Conservation (phyloP, 2,797 vertebrate genomes). For the Xenops minutus region DNA sequence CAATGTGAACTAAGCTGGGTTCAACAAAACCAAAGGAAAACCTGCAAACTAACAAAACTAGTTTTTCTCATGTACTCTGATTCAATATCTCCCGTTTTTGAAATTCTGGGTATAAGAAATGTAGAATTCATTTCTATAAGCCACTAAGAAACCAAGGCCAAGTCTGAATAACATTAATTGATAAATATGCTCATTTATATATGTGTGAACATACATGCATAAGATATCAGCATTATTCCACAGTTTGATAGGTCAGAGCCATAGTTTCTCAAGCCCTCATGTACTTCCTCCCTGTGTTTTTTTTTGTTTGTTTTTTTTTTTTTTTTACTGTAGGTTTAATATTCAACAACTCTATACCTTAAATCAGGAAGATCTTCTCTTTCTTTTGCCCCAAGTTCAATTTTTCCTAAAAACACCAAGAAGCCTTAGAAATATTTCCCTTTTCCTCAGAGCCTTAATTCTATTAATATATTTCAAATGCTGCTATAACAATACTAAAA, state of each 20-base stretch:
- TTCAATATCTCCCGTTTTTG: neutral
- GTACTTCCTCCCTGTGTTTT: neutral
- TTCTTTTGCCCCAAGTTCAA: neutral
- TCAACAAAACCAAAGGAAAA: constrained; percentile 11
- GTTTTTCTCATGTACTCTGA: neutral
- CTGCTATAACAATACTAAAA: neutral
- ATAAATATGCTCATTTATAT: neutral
- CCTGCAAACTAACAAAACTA: neutral
- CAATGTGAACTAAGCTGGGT: neutral
- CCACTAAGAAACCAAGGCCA: neutral
- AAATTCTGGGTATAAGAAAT: neutral
- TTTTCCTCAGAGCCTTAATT: neutral
- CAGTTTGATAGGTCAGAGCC: neutral
- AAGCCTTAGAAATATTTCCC: neutral
- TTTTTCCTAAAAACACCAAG: neutral
- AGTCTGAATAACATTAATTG: neutral
- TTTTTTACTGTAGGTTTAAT: neutral
- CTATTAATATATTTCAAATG: neutral
- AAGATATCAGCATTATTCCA: neutral
- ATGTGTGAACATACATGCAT: neutral
- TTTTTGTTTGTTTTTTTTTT: neutral
- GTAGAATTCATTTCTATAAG: neutral
- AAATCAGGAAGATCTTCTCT: neutral
- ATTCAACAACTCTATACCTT: neutral
- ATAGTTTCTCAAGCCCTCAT: neutral